Percentiles rank a stretch among this genome's conserved stretches.
Conservation (phyloP, 2,797 vertebrate genomes). For the Caiman crocodilus region DNA sequence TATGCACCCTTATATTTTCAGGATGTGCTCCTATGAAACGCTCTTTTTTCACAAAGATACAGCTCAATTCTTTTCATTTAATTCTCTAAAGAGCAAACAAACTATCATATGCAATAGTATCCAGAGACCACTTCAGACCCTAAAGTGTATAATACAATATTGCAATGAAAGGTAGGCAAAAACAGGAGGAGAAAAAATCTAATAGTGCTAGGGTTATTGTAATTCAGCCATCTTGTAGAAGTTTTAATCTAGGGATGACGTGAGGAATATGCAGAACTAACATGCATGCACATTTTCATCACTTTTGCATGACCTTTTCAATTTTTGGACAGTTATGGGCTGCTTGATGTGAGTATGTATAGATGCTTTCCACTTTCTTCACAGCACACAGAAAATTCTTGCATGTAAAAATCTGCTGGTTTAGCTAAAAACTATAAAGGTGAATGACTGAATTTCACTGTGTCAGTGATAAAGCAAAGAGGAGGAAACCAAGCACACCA, state of each 20-base stretch:
- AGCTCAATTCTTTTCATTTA: background rate
- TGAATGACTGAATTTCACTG: constrained; percentile 16
- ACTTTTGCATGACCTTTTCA: constrained; percentile 59
- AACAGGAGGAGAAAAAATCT: background rate
- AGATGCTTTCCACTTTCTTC: constrained; percentile 49
- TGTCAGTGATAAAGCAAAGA: background rate
- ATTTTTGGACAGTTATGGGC: constrained; percentile 1
- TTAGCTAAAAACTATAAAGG: background rate
- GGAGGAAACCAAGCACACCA: constrained; percentile 17
- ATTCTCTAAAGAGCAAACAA: background rate
- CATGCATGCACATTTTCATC: constrained; percentile 47
- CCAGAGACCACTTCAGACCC: background rate
- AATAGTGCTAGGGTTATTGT: background rate
- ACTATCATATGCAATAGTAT: background rate
- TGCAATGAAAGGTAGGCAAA: background rate
- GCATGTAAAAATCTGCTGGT: constrained; percentile 54
- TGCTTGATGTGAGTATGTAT: constrained; percentile 48
- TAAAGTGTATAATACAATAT: background rate
- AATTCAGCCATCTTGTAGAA: background rate
- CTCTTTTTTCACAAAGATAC: background rate
- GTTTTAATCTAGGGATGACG: background rate
- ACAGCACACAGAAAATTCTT: constrained; percentile 48
- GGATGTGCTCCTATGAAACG: background rate
- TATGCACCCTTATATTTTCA: constrained; percentile 4
- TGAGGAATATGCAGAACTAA: constrained; percentile 48